Base-by-base conservation (phyloP, 2,797 vertebrate genomes). In the Coracias cyanogaster region DNA sequence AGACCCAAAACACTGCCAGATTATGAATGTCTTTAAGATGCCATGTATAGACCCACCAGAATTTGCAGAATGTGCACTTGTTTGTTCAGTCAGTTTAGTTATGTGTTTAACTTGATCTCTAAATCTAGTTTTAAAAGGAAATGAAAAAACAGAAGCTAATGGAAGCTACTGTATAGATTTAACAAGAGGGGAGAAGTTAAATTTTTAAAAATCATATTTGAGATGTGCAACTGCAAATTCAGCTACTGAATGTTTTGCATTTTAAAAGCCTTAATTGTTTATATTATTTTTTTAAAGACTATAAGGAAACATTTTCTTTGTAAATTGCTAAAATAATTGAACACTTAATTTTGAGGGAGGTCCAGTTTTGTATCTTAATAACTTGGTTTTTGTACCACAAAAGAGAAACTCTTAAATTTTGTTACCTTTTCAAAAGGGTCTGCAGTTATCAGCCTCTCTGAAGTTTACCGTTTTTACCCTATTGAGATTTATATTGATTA, bases 181-280 rank as follows among this genome's bases (percentile, higher is more conserved):
- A 73, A 28, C 22, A 33, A 65, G 71, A 84, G 7, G 17, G 60
- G 48, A 64, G n/a, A 92, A 73, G 28, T 57, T 57, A 31, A 5
- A 12, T 45, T 51, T 85, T 60, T 15, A 25, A 4, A 61, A 83
- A 5, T 5, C 18, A 7, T 86, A 24, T 82, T 89, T 76, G 48
- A 62, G 12, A 86, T 39, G 29, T 22, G 83, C 83, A 55, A 77
- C 79, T 77, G 14, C 43, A 31, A 55, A 18, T 67, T 91, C 89
- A 92, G 76, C 69, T 82, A 74, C 55, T 78, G 84, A 95, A 89
- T 91, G 86, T 89, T 91, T 71, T 92, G 74, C 84, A 82, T 92
- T 93, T 96, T 91, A 89, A 94, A 86, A 95, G 92, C 90, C 93
- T 97, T 93, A 93, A 92, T n/a, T 90, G 82, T 95, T 96, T 94